These are phyloP conservation scores for Chaetogeoica ovagalla DNA, from an alignment of 2,888 invertebrate genomes.

Conservation along the genomic window DNA sequence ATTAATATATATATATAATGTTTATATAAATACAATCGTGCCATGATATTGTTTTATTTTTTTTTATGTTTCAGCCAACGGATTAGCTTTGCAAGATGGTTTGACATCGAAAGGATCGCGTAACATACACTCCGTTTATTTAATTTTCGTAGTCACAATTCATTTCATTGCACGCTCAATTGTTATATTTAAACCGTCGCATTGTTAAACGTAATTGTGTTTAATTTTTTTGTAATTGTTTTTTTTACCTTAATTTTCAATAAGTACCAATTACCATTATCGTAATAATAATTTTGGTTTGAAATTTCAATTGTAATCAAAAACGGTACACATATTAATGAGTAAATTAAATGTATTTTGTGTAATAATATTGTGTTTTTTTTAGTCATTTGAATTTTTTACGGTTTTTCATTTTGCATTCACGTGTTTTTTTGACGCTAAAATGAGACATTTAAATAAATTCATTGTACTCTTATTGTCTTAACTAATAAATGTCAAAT, in stretches of 20 bases:
- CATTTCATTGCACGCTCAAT: slow-evolving; percentile 21
- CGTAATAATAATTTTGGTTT: slow-evolving; percentile 2
- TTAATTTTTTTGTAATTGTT: slow-evolving; percentile 39
- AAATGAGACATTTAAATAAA: too few species aligned
- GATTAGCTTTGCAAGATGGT: slow-evolving; percentile 34
- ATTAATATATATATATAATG: background rate
- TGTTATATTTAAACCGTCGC: background rate
- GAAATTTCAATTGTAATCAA: background rate
- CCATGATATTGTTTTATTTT: background rate
- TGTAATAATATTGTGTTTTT: background rate
- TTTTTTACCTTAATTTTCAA: slow-evolving; percentile 18
- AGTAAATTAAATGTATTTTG: slow-evolving; percentile 17
- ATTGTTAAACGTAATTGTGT: background rate
- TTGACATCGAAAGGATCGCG: slow-evolving; percentile 1
- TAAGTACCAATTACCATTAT: slow-evolving; percentile 29
- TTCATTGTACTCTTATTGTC: too few species aligned
- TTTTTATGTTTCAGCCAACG: slow-evolving; percentile 32
- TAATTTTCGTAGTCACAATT: background rate
- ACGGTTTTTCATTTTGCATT: background rate
- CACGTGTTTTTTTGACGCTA: background rate
- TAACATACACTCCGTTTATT: background rate
- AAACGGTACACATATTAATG: background rate
- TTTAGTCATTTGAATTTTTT: background rate
- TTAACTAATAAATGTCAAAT: too few species aligned
- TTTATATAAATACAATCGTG: slow-evolving; percentile 1